Conservation (phyloP, 1,140 invertebrate genomes). For the Epicauta chinensis region DNA sequence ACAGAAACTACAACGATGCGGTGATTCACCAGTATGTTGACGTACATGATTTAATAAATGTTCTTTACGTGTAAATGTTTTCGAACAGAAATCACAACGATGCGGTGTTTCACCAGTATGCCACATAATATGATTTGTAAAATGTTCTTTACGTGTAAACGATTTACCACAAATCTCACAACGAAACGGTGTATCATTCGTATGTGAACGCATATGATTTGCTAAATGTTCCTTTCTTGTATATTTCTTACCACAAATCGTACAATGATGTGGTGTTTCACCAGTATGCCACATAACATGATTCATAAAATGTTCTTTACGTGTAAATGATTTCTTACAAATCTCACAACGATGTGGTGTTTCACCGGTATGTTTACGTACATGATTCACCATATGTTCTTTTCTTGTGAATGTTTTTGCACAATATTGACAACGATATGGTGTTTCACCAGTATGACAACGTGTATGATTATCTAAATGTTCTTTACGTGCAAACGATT, state of each 20-base stretch:
- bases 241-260: slow-evolving; percentile 70
- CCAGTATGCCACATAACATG: slow-evolving; percentile 61
- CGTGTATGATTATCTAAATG: slow-evolving; percentile 77
- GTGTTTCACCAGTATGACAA: slow-evolving; percentile 80
- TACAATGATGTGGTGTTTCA: slow-evolving; percentile 67
- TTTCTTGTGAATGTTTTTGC: slow-evolving; percentile 65
- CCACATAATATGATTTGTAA: slow-evolving; percentile 81
- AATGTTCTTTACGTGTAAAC: slow-evolving; percentile 79
- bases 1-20: slow-evolving; percentile 74
- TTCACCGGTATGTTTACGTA: slow-evolving; percentile 65
- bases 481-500: slow-evolving; percentile 81
- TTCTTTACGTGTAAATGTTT: slow-evolving; percentile 77
- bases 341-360: slow-evolving; percentile 70
- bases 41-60: slow-evolving; percentile 76
- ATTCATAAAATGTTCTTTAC: slow-evolving; percentile 63
- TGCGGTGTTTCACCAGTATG: slow-evolving; percentile 84
- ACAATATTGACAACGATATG: slow-evolving; percentile 60
- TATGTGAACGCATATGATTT: slow-evolving; percentile 70
- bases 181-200: slow-evolving; percentile 46
- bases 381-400: slow-evolving; percentile 60
- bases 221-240: slow-evolving; percentile 70
- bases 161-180: slow-evolving; percentile 82
- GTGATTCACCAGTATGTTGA: slow-evolving; percentile 75
- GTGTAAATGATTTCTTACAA: slow-evolving; percentile 60
- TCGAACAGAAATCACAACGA: slow-evolving; percentile 76